A percentile compares a stretch with the other conserved stretches of the same genome.
Conservation (phyloP, 2,113 vertebrate species). For the Tragelaphus buxtoni region DNA sequence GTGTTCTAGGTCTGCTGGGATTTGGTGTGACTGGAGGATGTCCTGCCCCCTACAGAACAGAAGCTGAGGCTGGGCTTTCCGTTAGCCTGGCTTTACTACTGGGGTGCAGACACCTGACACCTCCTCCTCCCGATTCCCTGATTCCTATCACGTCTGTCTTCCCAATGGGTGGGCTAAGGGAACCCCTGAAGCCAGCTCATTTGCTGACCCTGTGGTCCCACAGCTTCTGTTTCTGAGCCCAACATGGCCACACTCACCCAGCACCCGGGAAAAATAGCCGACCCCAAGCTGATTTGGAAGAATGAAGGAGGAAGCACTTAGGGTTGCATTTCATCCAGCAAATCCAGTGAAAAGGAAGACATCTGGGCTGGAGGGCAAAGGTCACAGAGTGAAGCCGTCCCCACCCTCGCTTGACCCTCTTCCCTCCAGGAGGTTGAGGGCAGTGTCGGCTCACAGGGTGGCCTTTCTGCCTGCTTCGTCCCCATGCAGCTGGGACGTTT, state of each 20-base stretch:
- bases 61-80: not conserved
- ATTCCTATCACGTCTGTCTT: not conserved
- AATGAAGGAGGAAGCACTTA: not conserved
- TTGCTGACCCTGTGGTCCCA: not conserved
- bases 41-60: not conserved
- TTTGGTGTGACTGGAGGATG: not conserved
- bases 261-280: not conserved
- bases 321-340: not conserved
- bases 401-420: not conserved
- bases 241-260: not conserved
- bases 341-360: not conserved
- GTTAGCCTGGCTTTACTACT: not conserved
- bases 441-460: not conserved
- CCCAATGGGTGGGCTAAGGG: not conserved
- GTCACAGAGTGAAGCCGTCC: not conserved
- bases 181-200: not conserved
- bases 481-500: not conserved
- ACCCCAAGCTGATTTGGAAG: not conserved
- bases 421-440: not conserved
- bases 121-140: not conserved
- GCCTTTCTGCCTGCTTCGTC: not conserved
- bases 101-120: not conserved
- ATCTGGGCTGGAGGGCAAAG: not conserved
- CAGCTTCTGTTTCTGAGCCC: not conserved
- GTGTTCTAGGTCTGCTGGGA: not conserved